Base-by-base conservation (phyloP, 2,888 invertebrate species). In the Campoplex nolae region DNA sequence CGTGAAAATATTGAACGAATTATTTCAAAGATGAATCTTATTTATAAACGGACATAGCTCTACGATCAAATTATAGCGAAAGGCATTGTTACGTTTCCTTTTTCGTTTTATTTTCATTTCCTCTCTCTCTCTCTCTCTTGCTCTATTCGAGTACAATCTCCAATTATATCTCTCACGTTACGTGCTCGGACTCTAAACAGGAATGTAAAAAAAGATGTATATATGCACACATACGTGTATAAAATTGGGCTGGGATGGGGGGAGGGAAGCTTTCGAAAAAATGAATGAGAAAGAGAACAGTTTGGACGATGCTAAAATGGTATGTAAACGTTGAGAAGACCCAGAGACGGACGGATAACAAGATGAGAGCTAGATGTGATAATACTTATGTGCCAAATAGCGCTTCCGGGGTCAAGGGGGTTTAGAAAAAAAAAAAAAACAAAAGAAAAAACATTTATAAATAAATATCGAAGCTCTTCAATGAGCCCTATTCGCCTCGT, bases 301-400 rank as follows among this genome's bases (percentile, higher is more conserved):
- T 77, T 86, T 35, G 73, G 65, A 84, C 68, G 67, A 62, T 71
- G 86, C 68, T 65, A 85, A 75, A 78, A 81, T n/a, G 68, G 67
- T 85, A 81, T 77, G 83, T 70, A 84, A 77, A 67, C 74, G 87
- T 84, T 84, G 87, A 85, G 84, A 84, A 85, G 85, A 85, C 87
- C 7, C 32, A 62, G 62, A 62, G 62, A 62, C 88, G 85, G 62
- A 77, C 88, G 87, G 84, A 89, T 88, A 85, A 88, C 88, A 88
- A 89, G 84, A 87, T 88, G 90, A 90, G 91, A 93, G 92, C 91
- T 92, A 91, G 91, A 93, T 94, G 93, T 94, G 94, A 94, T 91
- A 90, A 89, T 93, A 94, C 90, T 92, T 92, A 94, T 93, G 94
- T 94, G 94, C 94, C 94, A 94, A 94, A 94, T 94, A 94, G 92